phyloP scores from a whole-genome alignment of 92 coral and sea anemone genomes.

The Montipora capitata region DNA sequence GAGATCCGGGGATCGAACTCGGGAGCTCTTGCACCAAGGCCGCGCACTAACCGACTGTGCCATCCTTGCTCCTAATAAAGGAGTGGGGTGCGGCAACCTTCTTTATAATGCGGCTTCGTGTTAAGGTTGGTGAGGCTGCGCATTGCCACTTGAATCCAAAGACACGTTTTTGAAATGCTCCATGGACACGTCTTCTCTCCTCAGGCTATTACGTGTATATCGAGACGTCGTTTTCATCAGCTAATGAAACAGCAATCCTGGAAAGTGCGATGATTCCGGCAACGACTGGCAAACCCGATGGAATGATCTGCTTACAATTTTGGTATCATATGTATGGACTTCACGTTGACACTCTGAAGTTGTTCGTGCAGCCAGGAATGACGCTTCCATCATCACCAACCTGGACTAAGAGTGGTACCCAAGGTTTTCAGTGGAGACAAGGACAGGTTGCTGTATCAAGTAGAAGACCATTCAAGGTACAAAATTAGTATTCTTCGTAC shows the following conservation, averaged over 20 bases:
- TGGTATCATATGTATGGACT: conserved; percentile 99
- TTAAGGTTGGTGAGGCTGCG: no score
- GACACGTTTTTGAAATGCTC: neutral
- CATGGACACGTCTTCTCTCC: neutral
- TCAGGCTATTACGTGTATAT: conserved; percentile 94
- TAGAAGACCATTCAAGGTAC: conserved; percentile 75
- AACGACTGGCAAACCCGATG: conserved; percentile 68
- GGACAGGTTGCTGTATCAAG: conserved; percentile 85
- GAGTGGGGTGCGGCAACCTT: no score
- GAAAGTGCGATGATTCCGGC: conserved; percentile 81
- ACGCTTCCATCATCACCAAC: conserved; percentile 80
- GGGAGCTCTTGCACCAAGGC: no score
- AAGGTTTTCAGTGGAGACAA: conserved; percentile 87
- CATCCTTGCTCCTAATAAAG: no score
- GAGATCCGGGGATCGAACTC: no score
- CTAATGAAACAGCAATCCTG: conserved; percentile 86
- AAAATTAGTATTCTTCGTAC: neutral
- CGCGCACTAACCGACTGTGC: no score
- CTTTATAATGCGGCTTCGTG: no score
- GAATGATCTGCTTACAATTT: conserved; percentile 88
- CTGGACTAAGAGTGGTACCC: conserved; percentile 93
- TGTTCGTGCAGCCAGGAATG: conserved; percentile 75
- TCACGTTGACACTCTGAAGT: conserved; percentile 88
- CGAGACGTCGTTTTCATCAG: conserved; percentile 86
- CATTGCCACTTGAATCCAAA: no score